Percentiles rank a stretch among this genome's conserved stretches.
Evolutionary conservation across 2,888 invertebrate species (phyloP).

Genomic region (Brachylomia viminalis): DNA sequence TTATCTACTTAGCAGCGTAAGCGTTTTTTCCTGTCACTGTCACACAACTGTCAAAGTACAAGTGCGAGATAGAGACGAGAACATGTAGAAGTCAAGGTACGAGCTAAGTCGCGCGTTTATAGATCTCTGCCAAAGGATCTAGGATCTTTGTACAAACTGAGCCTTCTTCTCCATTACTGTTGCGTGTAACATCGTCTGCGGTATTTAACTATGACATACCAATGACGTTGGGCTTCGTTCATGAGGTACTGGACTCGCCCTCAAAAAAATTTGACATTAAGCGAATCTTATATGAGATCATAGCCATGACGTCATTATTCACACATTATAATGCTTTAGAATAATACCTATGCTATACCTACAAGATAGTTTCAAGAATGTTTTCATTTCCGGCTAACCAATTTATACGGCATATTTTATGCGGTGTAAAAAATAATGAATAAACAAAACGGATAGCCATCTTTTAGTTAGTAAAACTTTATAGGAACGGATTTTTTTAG

Average conservation of each 20-base stretch:
- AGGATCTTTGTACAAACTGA: background rate
- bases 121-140: no score
- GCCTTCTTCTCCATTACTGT: constrained; percentile 32
- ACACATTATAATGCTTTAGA: constrained; percentile 1
- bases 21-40: no score
- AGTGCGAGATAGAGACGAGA: no score
- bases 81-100: no score
- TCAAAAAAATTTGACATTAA: constrained; percentile 33
- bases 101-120: no score
- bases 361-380: constrained; percentile 1
- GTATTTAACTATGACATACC: constrained; percentile 41
- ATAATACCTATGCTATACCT: background rate
- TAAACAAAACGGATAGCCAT: background rate
- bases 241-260: constrained; percentile 34
- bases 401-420: background rate
- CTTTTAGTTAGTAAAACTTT: background rate
- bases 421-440: background rate
- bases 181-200: background rate
- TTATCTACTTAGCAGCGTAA: no score
- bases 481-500: background rate
- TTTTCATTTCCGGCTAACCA: background rate
- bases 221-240: constrained; percentile 32
- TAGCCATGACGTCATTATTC: constrained; percentile 50
- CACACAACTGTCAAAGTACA: no score
- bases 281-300: constrained; percentile 53